Conservation (phyloP, 2,797 vertebrate genomes). For the Acanthiza pusilla region DNA sequence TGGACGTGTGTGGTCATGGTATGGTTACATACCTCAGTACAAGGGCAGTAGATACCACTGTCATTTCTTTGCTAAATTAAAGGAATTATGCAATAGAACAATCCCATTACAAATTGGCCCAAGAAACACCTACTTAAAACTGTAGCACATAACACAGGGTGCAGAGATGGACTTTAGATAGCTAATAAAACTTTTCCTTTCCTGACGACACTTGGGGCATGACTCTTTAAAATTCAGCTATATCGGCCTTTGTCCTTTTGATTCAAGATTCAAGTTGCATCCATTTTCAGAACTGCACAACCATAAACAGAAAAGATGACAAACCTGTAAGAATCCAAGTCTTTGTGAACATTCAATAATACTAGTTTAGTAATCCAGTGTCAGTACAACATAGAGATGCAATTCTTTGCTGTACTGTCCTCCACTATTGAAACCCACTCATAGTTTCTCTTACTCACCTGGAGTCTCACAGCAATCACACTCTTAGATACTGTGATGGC, state of each 20-base stretch:
- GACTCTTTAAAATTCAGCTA: neutral
- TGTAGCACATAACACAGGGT: neutral
- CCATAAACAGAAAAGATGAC: neutral
- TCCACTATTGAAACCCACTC: neutral
- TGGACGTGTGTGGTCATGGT: neutral
- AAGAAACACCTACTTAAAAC: neutral
- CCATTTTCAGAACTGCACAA: neutral
- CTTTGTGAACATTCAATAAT: neutral
- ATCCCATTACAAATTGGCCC: neutral
- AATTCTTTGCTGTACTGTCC: neutral
- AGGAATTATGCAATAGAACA: neutral
- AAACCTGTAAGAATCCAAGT: neutral
- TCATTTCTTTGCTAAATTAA: neutral
- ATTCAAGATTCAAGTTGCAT: neutral
- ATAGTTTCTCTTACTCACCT: neutral
- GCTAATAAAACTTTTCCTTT: neutral
- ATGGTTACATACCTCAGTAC: neutral
- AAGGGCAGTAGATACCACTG: neutral
- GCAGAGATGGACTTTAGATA: neutral
- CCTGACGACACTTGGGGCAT: neutral
- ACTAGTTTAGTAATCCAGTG: neutral
- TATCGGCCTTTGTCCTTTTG: neutral
- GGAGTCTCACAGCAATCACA: neutral
- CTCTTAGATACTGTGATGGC: neutral
- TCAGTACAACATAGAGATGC: accelerated